These are phyloP conservation scores for Azorinus chamasolen DNA, from an alignment of 2,888 invertebrate species.

Conservation along the genomic window DNA sequence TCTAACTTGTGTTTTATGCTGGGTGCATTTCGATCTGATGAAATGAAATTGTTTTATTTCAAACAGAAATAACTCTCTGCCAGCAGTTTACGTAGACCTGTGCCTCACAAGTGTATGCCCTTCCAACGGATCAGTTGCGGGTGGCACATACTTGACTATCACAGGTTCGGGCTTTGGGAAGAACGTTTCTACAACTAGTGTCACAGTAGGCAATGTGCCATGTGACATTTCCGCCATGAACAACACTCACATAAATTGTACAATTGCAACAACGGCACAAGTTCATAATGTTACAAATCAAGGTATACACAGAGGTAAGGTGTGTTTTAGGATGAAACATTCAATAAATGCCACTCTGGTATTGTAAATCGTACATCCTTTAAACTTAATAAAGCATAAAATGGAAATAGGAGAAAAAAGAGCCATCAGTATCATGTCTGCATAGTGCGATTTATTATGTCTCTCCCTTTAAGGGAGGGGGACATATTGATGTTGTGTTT, in stretches of 20 bases:
- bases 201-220: slow-evolving; percentile 63
- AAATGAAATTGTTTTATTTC: too few relatives aligned
- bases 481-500: too few relatives aligned
- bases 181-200: slow-evolving; percentile 41
- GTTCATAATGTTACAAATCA: slow-evolving; percentile 64
- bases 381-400: background rate
- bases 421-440: too few relatives aligned
- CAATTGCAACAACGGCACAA: slow-evolving; percentile 58
- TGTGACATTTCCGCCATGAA: too few relatives aligned
- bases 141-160: slow-evolving; percentile 73
- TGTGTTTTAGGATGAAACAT: too few relatives aligned
- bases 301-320: slow-evolving; percentile 66
- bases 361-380: background rate
- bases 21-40: too few relatives aligned
- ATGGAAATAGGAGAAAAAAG: background rate
- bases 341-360: background rate
- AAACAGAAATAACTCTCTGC: slow-evolving; percentile 17
- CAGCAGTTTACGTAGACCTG: slow-evolving; percentile 43
- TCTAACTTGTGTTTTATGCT: too few relatives aligned
- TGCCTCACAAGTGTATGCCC: slow-evolving; percentile 72
- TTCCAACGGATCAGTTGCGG: slow-evolving; percentile 67
- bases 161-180: slow-evolving; percentile 74
- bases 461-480: too few relatives aligned
- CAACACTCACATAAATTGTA: slow-evolving; percentile 56
- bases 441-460: too few relatives aligned